phyloP scores from a whole-genome alignment of 2,113 vertebrate genomes.

The Phalacrocorax aristotelis region DNA sequence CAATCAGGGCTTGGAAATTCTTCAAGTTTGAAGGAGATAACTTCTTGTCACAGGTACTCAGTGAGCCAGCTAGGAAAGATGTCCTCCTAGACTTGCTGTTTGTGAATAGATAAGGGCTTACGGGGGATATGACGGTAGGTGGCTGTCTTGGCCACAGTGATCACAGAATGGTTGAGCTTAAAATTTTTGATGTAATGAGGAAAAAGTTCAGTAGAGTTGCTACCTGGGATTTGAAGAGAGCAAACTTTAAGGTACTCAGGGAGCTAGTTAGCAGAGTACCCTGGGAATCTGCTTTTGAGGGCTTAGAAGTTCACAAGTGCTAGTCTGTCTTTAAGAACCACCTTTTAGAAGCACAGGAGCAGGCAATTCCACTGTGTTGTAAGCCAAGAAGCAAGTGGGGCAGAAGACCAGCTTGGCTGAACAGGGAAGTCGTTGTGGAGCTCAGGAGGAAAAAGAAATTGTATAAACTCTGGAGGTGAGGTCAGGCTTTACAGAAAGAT shows the following conservation, averaged over 20 bases:
- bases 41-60: neutral
- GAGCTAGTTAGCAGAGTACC: neutral
- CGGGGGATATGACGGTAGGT: neutral
- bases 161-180: neutral
- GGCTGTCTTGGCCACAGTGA: neutral
- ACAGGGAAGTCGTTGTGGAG: neutral
- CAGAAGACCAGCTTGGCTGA: neutral
- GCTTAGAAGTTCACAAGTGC: neutral
- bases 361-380: neutral
- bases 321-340: neutral
- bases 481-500: neutral
- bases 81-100: neutral
- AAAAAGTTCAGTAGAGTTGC: neutral
- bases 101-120: neutral
- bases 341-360: neutral
- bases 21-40: neutral
- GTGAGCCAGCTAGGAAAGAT: neutral
- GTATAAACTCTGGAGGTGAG: neutral
- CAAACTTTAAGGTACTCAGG: neutral
- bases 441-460: neutral
- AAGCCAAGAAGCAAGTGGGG: neutral
- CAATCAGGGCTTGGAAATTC: neutral
- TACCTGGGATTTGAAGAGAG: neutral
- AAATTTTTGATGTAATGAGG: neutral
- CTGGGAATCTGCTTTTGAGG: neutral